Evolutionary conservation across 2,888 invertebrate species (phyloP), one percentile per base, ranked within the genome.

Genomic region (Yponomeuta evonymella): DNA sequence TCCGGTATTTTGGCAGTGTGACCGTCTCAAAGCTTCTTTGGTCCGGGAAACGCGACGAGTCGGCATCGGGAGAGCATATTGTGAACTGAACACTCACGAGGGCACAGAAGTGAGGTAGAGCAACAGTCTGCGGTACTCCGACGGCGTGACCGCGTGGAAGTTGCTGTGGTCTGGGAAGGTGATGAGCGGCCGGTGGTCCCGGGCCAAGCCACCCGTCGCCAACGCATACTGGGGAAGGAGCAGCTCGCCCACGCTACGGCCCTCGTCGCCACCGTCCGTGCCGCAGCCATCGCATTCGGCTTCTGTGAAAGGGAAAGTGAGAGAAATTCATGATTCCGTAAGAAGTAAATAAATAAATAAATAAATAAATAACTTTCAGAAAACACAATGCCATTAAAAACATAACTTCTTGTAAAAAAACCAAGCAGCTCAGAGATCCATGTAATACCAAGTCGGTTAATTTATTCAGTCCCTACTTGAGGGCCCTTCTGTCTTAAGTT

Each of bases 101-200:
- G 98, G 98, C 83, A 99, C 97, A 82, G 98, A 97, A 73, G 98
- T 97, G 86, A 99, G 95, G 94, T 99, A 99, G 82, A 97, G 94
- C 89, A 98, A 95, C 80, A 99, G 94, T 83, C 97, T 95, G 83
- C 96, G 95, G 91, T 98, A 99, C 85, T 98, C 98, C 73, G 95
- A 94, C 78, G 98, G 97, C 71, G 94, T 94, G 76, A 98, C 92
- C 75, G 95, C 93, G 82, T 97, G 95, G 85, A 97, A 97, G 90
- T 97, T 96, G 82, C 96, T 96, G 87, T 96, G 94, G 91, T 99
- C 99, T 64, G 98, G 98, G 91, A 99, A 98, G 76, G 98, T 98
- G 83, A 99, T 95, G 78, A 99, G 94, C 29, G 98, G 98, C 79
- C 97, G 96, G 79, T 98, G 98, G 88, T 98, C 97, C 79, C 94